Evolutionary conservation across 2,888 invertebrate genomes (phyloP).

Genomic region (Salticus scenicus): DNA sequence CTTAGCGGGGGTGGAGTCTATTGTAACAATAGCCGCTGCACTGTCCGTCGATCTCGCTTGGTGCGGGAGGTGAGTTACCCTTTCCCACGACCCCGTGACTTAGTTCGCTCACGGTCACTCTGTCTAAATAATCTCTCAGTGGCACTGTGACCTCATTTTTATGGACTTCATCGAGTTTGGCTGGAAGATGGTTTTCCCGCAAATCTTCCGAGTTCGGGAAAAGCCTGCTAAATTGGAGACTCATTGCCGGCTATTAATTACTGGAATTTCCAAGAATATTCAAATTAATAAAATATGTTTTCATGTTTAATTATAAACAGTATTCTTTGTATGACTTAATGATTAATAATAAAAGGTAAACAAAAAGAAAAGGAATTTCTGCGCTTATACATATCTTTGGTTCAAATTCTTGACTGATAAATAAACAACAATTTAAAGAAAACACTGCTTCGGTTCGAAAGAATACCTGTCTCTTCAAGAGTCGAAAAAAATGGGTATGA

Average conservation of each 20-base stretch:
- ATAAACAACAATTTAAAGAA: no score
- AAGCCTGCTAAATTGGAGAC: neutral
- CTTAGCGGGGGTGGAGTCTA: neutral
- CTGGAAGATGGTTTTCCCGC: neutral
- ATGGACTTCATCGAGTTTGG: neutral
- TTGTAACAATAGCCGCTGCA: neutral
- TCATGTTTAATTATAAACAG: no score
- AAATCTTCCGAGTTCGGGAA: neutral
- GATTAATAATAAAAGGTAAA: no score
- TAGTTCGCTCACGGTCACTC: slow-evolving; percentile 4
- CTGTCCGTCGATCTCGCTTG: neutral
- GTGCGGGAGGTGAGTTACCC: neutral
- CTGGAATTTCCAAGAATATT: neutral
- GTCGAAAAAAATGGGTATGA: no score
- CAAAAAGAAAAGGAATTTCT: no score
- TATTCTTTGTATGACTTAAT: no score
- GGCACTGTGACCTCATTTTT: neutral
- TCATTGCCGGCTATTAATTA: neutral
- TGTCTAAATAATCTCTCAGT: neutral
- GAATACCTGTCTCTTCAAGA: no score
- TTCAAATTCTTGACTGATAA: no score
- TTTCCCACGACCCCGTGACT: slow-evolving; percentile 8
- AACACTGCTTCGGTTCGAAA: no score
- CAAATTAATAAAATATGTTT: no score
- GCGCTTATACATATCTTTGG: no score